These are phyloP conservation scores for Clostera curtula DNA, from an alignment of 2,888 invertebrate species.

Conservation along the genomic window DNA sequence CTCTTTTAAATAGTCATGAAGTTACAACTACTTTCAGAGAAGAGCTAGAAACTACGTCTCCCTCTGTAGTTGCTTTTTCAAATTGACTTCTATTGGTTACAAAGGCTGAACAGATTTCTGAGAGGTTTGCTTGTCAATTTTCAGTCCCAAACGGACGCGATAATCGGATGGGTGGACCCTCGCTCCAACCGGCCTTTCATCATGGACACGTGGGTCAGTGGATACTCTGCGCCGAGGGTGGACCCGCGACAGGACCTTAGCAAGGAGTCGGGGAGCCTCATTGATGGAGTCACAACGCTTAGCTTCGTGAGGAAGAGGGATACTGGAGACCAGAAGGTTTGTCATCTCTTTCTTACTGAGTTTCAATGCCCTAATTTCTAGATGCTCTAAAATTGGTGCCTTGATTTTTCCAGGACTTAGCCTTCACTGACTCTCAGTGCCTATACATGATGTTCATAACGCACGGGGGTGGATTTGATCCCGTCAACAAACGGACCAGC, in stretches of 20 bases:
- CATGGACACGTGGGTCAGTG: constrained; percentile 90
- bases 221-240: constrained; percentile 83
- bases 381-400: not conserved
- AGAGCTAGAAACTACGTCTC: too few species aligned
- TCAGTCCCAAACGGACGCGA: constrained; percentile 89
- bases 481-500: constrained; percentile 88
- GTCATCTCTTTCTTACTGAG: not conserved
- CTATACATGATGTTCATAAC: constrained; percentile 91
- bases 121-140: not conserved
- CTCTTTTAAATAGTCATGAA: too few species aligned
- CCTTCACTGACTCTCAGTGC: constrained; percentile 88
- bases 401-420: constrained; percentile 75
- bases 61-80: too few species aligned
- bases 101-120: too few species aligned
- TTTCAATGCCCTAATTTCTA: too few species aligned
- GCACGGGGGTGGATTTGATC: constrained; percentile 86
- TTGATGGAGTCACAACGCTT: constrained; percentile 85
- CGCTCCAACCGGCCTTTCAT: constrained; percentile 84
- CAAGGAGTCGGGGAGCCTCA: constrained; percentile 79
- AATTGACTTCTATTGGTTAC: too few species aligned
- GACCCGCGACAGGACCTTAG: constrained; percentile 84
- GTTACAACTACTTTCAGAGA: too few species aligned
- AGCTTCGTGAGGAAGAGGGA: constrained; percentile 85
- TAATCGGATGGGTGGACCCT: constrained; percentile 91
- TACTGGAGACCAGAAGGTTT: constrained; percentile 78